Base-by-base conservation (phyloP, 2,113 vertebrate species). In the Chaetops frenatus region DNA sequence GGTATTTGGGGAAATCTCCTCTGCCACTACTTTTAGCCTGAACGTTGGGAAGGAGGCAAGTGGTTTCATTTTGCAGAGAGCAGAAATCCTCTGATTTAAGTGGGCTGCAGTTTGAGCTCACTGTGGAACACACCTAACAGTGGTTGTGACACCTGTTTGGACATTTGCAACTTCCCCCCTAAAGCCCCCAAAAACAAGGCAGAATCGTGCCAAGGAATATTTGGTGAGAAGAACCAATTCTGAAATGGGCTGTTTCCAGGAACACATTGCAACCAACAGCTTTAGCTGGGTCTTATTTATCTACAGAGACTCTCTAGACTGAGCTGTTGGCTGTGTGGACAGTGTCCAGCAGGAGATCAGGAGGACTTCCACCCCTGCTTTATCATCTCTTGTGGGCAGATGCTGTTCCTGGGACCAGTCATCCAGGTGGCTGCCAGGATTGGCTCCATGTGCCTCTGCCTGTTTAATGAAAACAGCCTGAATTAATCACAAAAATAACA, bases 1-100 rank as follows among this genome's bases (percentile, higher is more conserved):
- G 71, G 79, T 70, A 88, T 91, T 51, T 93, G 83, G 82, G 83
- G 15, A 92, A 92, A 50, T 88, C 88, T 94, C 91, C 80, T 88
- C 80, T 88, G 69, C 60, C 88, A 25, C 72, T 88, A 3, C 92
- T 93, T 88, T 78, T 51, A 88, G 71, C 13, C 45, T 28, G 82
- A 85, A 6, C 58, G 5, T 7, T 36, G 73, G 70, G 86, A 86
- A 65, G 53, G 9, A 83, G 80, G 65, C 72, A 60, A 96, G 48
- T n/a, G 65, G 64, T 83, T 95, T 88, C 33, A 6, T 60, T 85
- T 81, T 69, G 58, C 53, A 25, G 69, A 64, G 66, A 85, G 66
- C 73, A 58, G 51, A 86, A 92, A 90, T 61, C 21, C 33, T 50
- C 78, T 44, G 78, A 70, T 53, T 50, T 31, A 12, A 58, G 36